Conservation (phyloP, 2,797 vertebrate genomes). For the Platyrinchus mystaceus region DNA sequence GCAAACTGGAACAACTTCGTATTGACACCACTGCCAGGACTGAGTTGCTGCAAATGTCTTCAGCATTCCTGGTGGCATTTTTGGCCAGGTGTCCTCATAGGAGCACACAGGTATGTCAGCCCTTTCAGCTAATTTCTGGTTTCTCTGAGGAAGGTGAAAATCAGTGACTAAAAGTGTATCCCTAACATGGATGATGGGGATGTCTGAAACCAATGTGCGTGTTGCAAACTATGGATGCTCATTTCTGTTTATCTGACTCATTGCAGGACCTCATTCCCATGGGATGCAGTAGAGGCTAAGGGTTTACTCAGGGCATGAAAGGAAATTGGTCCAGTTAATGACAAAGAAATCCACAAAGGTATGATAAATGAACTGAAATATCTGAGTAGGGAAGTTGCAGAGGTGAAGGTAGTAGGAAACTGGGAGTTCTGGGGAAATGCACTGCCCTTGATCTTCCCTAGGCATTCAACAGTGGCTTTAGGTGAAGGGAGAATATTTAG, state of each 20-base stretch:
- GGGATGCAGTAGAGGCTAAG: not conserved
- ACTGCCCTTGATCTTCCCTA: not conserved
- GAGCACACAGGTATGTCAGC: not conserved
- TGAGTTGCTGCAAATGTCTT: not conserved
- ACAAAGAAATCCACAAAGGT: not conserved
- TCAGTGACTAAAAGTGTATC: not conserved
- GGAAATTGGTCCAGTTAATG: not conserved
- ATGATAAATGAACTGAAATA: not conserved
- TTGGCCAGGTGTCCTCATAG: not conserved
- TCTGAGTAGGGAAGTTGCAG: not conserved
- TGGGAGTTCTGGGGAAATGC: not conserved
- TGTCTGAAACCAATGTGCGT: not conserved
- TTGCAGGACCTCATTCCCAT: not conserved
- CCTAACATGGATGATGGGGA: not conserved
- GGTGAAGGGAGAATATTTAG: not conserved
- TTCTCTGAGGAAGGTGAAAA: not conserved
- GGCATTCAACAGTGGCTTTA: not conserved
- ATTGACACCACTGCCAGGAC: not conserved
- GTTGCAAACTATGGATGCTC: not conserved
- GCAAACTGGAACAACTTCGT: not conserved
- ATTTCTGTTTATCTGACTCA: not conserved
- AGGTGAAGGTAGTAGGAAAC: not conserved
- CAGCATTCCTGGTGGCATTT: not conserved
- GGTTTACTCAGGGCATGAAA: not conserved
- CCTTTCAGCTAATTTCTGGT: not conserved